Evolutionary conservation across 2,888 invertebrate genomes (phyloP), one percentile per base, ranked within the genome.

Genomic region (Napeogenes sylphis): DNA sequence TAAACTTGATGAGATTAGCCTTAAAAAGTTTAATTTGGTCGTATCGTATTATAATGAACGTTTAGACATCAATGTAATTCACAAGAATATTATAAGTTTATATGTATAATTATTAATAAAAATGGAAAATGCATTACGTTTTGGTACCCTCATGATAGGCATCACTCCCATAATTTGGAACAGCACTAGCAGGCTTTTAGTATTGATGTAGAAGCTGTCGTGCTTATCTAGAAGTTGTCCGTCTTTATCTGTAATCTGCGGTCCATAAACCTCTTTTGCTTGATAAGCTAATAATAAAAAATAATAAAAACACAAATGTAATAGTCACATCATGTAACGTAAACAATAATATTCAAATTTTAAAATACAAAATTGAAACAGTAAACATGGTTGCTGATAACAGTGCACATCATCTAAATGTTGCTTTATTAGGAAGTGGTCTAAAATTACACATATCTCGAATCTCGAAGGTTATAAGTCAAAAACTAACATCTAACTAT

Each of bases 151-250:
- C 89, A 94, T 93, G 53, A 95, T 93, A 0, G 94, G 94, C 94
- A 94, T 94, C 0, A 94, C 90, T 3, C 94, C 94, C 94, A 94
- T 94, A 53, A 94, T 93, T 79, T 95, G 94, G 73, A 95, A 95
- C 4, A 95, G 82, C 0, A 94, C 93, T 67, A 95, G 78, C 54
- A 95, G 80, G 72, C 94, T 94, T 77, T 94, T 94, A 0, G 94
- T 95, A 0, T 92, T 94, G 14, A 92, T 83, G 74, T 94, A 94
- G 74, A 94, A 95, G 62, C 92, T 93, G 75, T 94, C 94, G 63
- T 94, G 93, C 64, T 92, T 85, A 67, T 94, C 94, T 69, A 94
- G 77, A 0, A 94, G 81, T 0, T 91, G 87, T 0, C 92, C 92
- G 78, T 93, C 93, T 62, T 83, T 81, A 6, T 88, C 80, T 56